phyloP scores from a whole-genome alignment of 1,140 invertebrate species.

The Diorhabda elongata region DNA sequence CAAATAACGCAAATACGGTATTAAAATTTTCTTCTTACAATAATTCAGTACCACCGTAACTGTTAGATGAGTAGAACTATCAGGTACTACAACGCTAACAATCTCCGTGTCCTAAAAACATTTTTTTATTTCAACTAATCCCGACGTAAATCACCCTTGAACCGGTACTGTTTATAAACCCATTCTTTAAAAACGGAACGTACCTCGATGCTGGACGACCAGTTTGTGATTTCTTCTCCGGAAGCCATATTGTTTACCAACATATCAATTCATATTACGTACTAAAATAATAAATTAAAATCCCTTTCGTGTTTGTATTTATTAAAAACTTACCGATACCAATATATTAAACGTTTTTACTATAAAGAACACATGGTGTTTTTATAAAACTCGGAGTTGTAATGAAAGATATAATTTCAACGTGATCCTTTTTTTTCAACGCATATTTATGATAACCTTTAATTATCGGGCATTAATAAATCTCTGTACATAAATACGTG shows the following conservation, averaged over 20 bases:
- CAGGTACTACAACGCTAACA: constrained; percentile 7
- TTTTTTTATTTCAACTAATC: too few species aligned
- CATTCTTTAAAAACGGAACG: too few species aligned
- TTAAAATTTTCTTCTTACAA: constrained; percentile 74
- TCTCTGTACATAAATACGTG: background rate
- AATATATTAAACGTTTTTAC: too few species aligned
- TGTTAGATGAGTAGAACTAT: constrained; percentile 43
- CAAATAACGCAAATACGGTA: constrained; percentile 67
- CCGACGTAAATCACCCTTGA: too few species aligned
- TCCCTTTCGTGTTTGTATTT: too few species aligned
- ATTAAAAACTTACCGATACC: too few species aligned
- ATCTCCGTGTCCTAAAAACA: background rate
- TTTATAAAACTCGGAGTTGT: background rate
- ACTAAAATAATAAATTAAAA: too few species aligned
- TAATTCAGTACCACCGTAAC: constrained; percentile 71
- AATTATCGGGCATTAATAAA: background rate
- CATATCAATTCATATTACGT: too few species aligned
- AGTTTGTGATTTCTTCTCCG: too few species aligned
- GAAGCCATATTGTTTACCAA: too few species aligned
- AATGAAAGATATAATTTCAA: background rate
- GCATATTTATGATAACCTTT: background rate
- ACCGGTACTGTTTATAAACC: too few species aligned
- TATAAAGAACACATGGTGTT: background rate
- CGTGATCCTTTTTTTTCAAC: background rate
- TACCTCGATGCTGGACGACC: too few species aligned